phyloP scores from a whole-genome alignment of 2,113 vertebrate species.

The Ardeotis arabs region DNA sequence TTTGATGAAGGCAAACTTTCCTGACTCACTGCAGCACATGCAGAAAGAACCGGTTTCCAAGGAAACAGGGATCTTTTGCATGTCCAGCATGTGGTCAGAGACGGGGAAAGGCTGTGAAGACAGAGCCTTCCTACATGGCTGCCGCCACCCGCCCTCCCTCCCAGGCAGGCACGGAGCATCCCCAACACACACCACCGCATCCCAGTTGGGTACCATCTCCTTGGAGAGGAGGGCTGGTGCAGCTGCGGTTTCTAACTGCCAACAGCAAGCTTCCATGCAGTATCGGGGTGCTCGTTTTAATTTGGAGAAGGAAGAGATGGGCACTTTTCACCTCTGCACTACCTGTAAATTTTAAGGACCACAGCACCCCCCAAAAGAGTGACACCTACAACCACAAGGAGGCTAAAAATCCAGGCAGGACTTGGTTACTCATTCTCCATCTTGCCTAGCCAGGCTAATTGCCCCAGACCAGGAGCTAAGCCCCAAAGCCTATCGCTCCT shows the following conservation, averaged over 20 bases:
- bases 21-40: constrained; percentile 65
- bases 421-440: not conserved
- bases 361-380: not conserved
- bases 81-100: constrained; percentile 65
- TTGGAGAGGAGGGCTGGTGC: not conserved
- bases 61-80: constrained; percentile 72
- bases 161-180: not conserved
- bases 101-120: constrained; percentile 28
- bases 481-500: not conserved
- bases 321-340: not conserved
- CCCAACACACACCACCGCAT: not conserved
- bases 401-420: not conserved
- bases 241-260: not conserved
- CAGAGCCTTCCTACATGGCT: not conserved
- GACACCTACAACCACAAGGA: not conserved
- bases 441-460: not conserved
- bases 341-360: not conserved
- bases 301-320: not conserved
- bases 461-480: not conserved
- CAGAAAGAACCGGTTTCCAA: constrained; percentile 75
- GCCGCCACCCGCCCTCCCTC: not conserved
- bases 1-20: constrained; percentile 79
- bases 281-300: rapidly evolving
- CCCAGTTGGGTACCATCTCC: not conserved
- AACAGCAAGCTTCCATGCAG: not conserved